phyloP scores from a whole-genome alignment of 2,113 vertebrate genomes.

The Sander lucioperca region DNA sequence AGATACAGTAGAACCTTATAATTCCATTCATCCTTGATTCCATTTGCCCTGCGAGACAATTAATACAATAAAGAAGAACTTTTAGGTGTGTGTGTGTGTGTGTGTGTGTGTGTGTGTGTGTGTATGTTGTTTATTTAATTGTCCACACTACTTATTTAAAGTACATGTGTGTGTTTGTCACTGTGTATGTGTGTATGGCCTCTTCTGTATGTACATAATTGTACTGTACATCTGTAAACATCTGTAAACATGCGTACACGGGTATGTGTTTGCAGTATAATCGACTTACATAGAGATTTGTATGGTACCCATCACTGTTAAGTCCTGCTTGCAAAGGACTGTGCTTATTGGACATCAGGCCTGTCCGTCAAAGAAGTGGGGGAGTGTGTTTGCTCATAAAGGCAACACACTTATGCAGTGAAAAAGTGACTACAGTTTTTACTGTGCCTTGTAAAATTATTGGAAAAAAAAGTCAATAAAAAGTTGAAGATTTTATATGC shows the following conservation, averaged over 20 bases:
- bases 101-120: too few species aligned
- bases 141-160: not conserved
- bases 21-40: not conserved
- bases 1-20: too few species aligned
- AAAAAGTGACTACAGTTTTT: not conserved
- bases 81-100: constrained; percentile 1
- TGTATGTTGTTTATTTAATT: constrained; percentile 6
- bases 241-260: not conserved
- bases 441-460: constrained; percentile 5
- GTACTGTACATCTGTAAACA: not conserved
- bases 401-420: not conserved
- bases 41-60: not conserved
- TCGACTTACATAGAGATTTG: not conserved
- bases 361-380: not conserved
- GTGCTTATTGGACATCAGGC: not conserved
- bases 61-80: not conserved
- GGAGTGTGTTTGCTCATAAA: not conserved
- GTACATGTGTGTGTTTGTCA: constrained; percentile 20
- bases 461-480: constrained; percentile 29
- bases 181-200: not conserved
- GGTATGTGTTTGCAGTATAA: constrained; percentile 3
- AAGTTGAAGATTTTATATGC: constrained; percentile 1
- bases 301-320: not conserved
- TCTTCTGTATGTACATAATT: constrained; percentile 6
- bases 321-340: not conserved